These are phyloP conservation scores for Choloepus hoffmanni DNA, from an alignment of 2,113 vertebrate genomes.

Conservation along the genomic window DNA sequence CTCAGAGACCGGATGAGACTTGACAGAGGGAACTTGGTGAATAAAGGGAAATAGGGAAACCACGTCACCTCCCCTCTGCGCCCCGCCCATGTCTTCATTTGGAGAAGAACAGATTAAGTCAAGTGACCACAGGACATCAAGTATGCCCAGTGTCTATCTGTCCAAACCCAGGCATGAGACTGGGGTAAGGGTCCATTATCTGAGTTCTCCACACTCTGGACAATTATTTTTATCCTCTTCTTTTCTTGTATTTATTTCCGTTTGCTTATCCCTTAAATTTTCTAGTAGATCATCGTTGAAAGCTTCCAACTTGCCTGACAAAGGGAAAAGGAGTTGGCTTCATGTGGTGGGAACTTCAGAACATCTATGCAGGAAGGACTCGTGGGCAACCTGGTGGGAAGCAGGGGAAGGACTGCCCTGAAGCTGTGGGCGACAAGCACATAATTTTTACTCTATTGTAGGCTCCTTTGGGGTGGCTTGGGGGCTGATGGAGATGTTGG, in stretches of 20 bases:
- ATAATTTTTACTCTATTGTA: neutral
- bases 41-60: slow-evolving; percentile 53
- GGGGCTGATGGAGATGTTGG: neutral
- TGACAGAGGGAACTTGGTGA: neutral
- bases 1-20: slow-evolving; percentile 40
- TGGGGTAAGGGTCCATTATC: neutral
- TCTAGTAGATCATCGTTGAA: neutral
- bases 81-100: slow-evolving; percentile 48
- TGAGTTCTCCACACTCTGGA: neutral
- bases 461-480: neutral
- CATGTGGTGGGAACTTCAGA: neutral
- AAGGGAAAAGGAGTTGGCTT: neutral
- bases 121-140: neutral
- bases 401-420: neutral
- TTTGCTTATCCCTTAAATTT: neutral
- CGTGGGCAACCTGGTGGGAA: neutral
- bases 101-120: neutral
- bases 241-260: neutral
- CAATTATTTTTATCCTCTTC: neutral
- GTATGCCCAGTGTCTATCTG: neutral
- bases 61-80: neutral
- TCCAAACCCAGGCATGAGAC: neutral
- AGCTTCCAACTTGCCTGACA: neutral
- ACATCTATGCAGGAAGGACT: neutral
- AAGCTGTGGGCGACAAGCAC: neutral